Base-by-base conservation (phyloP, 2,888 invertebrate species). In the Leptinotarsa juncta region DNA sequence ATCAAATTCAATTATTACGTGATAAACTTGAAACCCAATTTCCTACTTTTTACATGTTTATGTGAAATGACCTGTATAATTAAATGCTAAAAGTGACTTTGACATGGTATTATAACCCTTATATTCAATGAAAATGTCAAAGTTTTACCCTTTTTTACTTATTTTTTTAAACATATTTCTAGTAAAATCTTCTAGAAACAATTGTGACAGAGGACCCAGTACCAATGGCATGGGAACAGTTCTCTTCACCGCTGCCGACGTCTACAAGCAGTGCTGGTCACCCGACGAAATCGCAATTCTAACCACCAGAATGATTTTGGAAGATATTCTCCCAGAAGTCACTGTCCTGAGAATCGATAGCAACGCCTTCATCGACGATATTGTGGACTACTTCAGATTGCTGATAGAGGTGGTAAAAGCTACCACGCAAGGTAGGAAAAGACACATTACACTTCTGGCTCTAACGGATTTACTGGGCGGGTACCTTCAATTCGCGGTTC, bases 401-500 rank as follows among this genome's bases (percentile, higher is more conserved):
- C 66, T 77, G 4, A 77, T 77, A 10, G 74, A 77, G 65, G 74
- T 74, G 12, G 77, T 77, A 16, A 77, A 74, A 68, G 77, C 78
- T n/a, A 78, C 78, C 18, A 81, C 87, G 0, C 78, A 79, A 42
- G 87, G 87, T 2, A 83, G 85, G 73, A 84, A 84, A 5, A 85
- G 84, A 67, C 86, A 86, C 69, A 82, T 88, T 49, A 83, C 86
- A 77, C 76, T 88, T 51, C 57, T 85, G 60, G 88, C 88, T 1
- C 76, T 87, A 14, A 84, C 87, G 2, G 88, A 88, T 80, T 77
- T 85, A 4, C 78, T 87, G 69, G 93, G 92, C 55, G 92, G 93
- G 16, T 93, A 92, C 82, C 85, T 93, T 32, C 90, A 91, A 81
- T 88, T 89, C 65, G 90, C 90, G 84, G 88, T 91, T 14, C 82